phyloP scores from a whole-genome alignment of 2,113 vertebrate genomes.

The Hypanus sabinus region DNA sequence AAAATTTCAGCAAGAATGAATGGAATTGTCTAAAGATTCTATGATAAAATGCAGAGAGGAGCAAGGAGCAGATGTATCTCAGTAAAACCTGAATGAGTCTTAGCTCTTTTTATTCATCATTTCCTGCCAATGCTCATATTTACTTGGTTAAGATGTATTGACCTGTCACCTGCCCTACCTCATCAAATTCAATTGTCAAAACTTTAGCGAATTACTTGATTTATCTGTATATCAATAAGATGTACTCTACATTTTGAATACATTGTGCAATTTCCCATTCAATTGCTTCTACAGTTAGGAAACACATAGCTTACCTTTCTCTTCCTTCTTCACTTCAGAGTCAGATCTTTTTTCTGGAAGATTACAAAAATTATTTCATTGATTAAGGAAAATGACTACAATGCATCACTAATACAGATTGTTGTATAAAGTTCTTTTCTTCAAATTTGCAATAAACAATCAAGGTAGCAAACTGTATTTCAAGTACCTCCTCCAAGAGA shows the following conservation, averaged over 20 bases:
- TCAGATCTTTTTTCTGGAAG: slow-evolving; percentile 33
- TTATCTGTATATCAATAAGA: neutral
- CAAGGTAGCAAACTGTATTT: neutral
- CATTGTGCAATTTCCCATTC: neutral
- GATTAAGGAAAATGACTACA: neutral
- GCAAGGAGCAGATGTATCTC: neutral
- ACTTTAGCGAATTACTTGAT: neutral
- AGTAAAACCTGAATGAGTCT: neutral
- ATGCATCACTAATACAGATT: neutral
- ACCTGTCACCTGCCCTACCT: too few relatives aligned
- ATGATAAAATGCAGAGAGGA: neutral
- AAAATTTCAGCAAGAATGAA: neutral
- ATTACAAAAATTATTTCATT: slow-evolving; percentile 34
- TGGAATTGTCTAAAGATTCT: neutral
- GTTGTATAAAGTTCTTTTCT: neutral
- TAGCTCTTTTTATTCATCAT: neutral
- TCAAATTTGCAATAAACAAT: neutral
- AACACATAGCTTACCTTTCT: slow-evolving; percentile 28
- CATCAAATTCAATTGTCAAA: neutral
- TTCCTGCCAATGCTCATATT: neutral
- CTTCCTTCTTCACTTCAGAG: slow-evolving; percentile 27
- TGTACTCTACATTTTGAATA: neutral
- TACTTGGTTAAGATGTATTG: neutral
- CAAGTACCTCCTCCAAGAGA: neutral
- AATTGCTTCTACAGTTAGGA: neutral